Conservation (phyloP, 2,888 invertebrate species). For the Clanis bilineata region DNA sequence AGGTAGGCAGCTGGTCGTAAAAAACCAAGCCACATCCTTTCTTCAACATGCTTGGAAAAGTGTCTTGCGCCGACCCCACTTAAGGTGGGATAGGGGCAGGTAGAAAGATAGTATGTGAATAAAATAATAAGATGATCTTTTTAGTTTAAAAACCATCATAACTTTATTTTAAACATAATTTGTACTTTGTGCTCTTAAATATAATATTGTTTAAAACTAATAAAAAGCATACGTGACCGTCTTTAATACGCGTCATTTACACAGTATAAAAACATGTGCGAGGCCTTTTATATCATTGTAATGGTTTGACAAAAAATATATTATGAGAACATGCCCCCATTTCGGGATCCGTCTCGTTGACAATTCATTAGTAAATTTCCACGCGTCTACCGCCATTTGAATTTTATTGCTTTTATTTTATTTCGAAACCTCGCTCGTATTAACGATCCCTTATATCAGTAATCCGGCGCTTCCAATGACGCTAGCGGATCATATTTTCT, state of each 20-base stretch:
- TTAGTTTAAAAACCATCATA: not conserved
- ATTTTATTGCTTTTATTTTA: slow-evolving; percentile 18
- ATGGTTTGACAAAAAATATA: not conserved
- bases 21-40: no score
- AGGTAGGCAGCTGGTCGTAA: no score
- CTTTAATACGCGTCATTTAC: not conserved
- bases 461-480: slow-evolving; percentile 18
- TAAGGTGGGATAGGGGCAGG: no score
- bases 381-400: slow-evolving; percentile 9
- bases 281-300: not conserved
- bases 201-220: not conserved
- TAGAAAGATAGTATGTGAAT: no score
- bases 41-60: no score
- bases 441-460: slow-evolving; percentile 19
- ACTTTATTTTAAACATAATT: not conserved
- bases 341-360: not conserved
- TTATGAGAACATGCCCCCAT: not conserved
- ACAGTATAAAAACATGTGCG: not conserved
- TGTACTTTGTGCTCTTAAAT: not conserved
- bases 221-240: not conserved
- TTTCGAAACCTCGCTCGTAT: slow-evolving; percentile 16
- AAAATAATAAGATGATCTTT: no score
- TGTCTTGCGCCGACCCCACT: no score
- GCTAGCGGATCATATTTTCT: slow-evolving; percentile 17
- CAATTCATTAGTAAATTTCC: slow-evolving; percentile 13